Evolutionary conservation across 2,888 invertebrate species (phyloP).

Genomic region (Allophyes oxyacanthae): DNA sequence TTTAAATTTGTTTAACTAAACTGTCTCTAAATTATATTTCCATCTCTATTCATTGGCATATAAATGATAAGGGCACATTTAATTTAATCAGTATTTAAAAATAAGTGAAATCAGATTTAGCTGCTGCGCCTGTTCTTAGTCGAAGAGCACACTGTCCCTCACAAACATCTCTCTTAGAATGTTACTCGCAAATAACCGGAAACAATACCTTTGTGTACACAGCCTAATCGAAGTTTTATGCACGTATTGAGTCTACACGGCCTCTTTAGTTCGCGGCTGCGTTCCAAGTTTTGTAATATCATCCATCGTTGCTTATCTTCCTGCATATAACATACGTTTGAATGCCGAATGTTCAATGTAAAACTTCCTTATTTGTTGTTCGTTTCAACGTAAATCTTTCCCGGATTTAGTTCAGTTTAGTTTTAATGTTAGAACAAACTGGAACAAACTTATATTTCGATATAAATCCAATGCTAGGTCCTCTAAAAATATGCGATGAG

Average conservation of each 20-base stretch:
- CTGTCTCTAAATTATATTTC: no score
- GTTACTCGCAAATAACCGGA: constrained; percentile 9
- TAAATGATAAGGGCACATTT: no score
- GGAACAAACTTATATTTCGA: constrained; percentile 7
- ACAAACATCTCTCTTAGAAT: background rate
- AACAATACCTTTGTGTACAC: constrained; percentile 9
- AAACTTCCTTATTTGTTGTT: constrained; percentile 29
- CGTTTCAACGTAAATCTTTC: constrained; percentile 15
- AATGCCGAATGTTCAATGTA: constrained; percentile 32
- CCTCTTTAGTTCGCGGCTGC: constrained; percentile 19
- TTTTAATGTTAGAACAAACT: constrained; percentile 6
- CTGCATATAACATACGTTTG: constrained; percentile 40
- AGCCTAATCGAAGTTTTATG: constrained; percentile 28
- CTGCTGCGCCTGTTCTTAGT: background rate
- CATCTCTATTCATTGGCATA: no score
- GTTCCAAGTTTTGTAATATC: constrained; percentile 53
- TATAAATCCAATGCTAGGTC: constrained; percentile 1
- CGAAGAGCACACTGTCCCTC: background rate
- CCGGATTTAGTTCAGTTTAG: constrained; percentile 1
- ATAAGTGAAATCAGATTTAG: no score
- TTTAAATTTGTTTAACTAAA: no score
- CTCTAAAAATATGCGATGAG: no score
- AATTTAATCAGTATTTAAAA: no score
- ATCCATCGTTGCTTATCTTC: constrained; percentile 49
- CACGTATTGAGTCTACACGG: constrained; percentile 14